A percentile compares a stretch with the other conserved stretches of the same genome.
phyloP scores from a whole-genome alignment of 2,888 invertebrate species.

The Craniophora ligustri region DNA sequence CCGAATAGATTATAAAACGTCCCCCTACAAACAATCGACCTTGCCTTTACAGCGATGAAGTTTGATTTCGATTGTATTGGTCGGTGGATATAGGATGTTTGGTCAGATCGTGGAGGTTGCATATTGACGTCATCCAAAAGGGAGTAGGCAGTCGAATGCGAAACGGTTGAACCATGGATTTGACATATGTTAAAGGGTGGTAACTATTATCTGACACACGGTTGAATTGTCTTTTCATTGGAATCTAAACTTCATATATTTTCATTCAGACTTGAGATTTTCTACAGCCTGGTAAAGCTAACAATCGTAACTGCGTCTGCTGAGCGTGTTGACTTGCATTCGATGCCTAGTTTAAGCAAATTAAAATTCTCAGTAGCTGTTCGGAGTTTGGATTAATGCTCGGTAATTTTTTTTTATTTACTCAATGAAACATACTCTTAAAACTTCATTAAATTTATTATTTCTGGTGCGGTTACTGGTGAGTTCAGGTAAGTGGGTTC shows the following conservation, averaged over 20 bases:
- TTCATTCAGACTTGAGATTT: too few relatives aligned
- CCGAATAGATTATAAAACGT: constrained; percentile 61
- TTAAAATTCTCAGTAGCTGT: too few relatives aligned
- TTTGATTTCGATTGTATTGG: constrained; percentile 19
- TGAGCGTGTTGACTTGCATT: too few relatives aligned
- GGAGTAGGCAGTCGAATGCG: constrained; percentile 86
- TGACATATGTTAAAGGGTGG: constrained; percentile 87
- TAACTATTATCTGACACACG: constrained; percentile 75
- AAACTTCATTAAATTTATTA: too few relatives aligned
- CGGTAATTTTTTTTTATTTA: too few relatives aligned
- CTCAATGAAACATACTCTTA: too few relatives aligned
- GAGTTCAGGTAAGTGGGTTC: too few relatives aligned
- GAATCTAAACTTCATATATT: background rate
- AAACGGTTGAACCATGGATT: constrained; percentile 87
- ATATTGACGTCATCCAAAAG: constrained; percentile 87
- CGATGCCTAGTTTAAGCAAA: too few relatives aligned
- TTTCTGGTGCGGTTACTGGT: too few relatives aligned
- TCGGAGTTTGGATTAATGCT: too few relatives aligned
- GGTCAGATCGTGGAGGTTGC: constrained; percentile 64
- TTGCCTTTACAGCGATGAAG: background rate
- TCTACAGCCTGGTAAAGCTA: too few relatives aligned
- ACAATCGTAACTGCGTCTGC: too few relatives aligned
- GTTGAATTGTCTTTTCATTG: constrained; percentile 23
- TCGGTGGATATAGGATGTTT: constrained; percentile 55
- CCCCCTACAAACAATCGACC: constrained; percentile 21